A percentile compares a stretch with the other conserved stretches of the same genome.
Conservation (phyloP, 1,140 invertebrate species). For the Agrilus planipennis region DNA sequence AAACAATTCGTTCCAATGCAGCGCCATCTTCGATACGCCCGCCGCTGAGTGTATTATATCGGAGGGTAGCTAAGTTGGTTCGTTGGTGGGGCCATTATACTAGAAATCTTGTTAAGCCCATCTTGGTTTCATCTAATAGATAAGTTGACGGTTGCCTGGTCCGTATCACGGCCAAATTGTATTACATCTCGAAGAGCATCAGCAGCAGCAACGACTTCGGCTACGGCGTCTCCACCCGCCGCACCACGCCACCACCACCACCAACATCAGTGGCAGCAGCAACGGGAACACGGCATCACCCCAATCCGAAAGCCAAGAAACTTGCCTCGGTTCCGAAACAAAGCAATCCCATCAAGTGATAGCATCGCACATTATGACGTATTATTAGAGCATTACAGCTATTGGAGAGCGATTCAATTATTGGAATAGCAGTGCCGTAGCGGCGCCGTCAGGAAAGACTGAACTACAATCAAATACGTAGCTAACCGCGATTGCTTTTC, state of each 20-base stretch:
- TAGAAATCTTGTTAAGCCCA: too few relatives aligned
- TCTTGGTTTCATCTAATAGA: conserved; percentile 10
- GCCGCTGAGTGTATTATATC: too few relatives aligned
- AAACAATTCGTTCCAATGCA: too few relatives aligned
- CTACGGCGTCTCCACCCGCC: background rate
- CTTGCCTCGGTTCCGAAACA: conserved; percentile 30
- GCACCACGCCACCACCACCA: background rate
- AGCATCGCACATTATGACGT: conserved; percentile 37
- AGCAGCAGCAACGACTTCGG: too few relatives aligned
- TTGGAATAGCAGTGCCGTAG: conserved; percentile 35
- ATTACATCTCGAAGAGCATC: too few relatives aligned
- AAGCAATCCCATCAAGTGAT: conserved; percentile 36
- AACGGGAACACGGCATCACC: too few relatives aligned
- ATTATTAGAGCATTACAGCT: conserved; percentile 35
- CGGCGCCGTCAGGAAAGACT: conserved; percentile 29
- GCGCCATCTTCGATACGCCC: too few relatives aligned
- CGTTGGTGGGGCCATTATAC: too few relatives aligned
- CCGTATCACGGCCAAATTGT: conserved; percentile 22
- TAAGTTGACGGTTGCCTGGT: conserved; percentile 12
- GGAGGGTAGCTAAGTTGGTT: too few relatives aligned
- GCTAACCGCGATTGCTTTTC: too few relatives aligned
- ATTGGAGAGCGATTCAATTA: conserved; percentile 38
- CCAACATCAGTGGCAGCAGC: background rate
- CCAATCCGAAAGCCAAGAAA: conserved; percentile 30
- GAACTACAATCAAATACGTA: conserved; percentile 33